phyloP scores from a whole-genome alignment of 2,888 invertebrate genomes.

The Aphrophora alni region DNA sequence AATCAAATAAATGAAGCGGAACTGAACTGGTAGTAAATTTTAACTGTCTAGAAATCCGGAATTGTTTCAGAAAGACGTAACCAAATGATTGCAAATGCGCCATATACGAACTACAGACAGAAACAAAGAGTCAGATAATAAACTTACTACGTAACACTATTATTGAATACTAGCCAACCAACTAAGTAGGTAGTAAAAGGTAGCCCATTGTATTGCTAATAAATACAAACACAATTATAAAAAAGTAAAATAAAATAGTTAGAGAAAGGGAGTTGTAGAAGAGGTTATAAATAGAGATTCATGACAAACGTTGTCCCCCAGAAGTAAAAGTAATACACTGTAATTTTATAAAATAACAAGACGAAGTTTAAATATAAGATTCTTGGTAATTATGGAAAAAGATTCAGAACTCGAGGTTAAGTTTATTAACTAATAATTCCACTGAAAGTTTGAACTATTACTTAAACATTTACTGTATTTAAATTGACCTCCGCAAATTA shows the following conservation, averaged over 20 bases:
- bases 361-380: no score
- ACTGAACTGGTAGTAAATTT: neutral
- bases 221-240: neutral
- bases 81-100: neutral
- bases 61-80: neutral
- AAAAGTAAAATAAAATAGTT: neutral
- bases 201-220: neutral
- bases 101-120: neutral
- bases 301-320: neutral
- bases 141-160: neutral
- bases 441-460: neutral
- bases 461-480: neutral
- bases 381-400: no score
- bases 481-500: neutral
- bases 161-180: neutral
- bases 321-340: neutral
- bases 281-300: neutral
- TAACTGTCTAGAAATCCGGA: neutral
- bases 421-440: neutral
- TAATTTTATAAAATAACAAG: neutral
- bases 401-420: no score
- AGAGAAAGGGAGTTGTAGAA: neutral
- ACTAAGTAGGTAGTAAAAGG: neutral
- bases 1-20: neutral
- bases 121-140: neutral